Base-by-base conservation (phyloP, 2,113 vertebrate genomes). In the Typhlomys cinereus region DNA sequence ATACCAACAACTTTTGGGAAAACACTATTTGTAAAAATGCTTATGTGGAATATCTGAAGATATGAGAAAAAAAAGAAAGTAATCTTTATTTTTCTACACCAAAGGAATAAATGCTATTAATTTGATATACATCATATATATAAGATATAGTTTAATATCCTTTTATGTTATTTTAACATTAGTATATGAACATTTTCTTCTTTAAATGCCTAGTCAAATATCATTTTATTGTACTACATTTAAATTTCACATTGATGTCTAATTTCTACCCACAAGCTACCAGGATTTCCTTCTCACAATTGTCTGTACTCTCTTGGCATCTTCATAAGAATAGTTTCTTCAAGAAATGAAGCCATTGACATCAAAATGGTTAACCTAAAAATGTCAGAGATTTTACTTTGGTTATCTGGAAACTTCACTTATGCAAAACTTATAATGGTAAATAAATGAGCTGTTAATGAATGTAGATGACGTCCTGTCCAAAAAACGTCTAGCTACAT, bases 401-500 rank as follows among this genome's bases (percentile, higher is more conserved):
- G 81, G 66, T 91, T 94, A 76, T 95, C 73, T 93, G 78, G 61
- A 88, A 96, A 95, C 80, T 66, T 94, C 69, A 85, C 90, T 95
- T 93, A 91, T 85, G 69, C 85, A 94, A 87, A 95, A 95, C 29
- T 52, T 91, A 78, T 81, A 76, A 71, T 85, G 76, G 54, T 86
- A 86, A 92, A 89, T 89, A 91, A 94, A 94, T 92, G 94, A 93
- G 74, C 59, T 96, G 87, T 67, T 93, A 94, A 91, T 93, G 85
- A 94, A 93, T 93, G 44, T 71, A 64, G 69, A 78, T 84, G 23
- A 15, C 61, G 36, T 84, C 67, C 91, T 70, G 82, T 93, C 88
- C 90, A 92, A 95, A 94, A 89, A 67, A 66, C 8, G 88, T 95
- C 88, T 95, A 64, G 85, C 69, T 85, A 46, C 64, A 50, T 76